Evolutionary conservation across 2,113 vertebrate genomes (phyloP).

Genomic region (Scophthalmus maximus): DNA sequence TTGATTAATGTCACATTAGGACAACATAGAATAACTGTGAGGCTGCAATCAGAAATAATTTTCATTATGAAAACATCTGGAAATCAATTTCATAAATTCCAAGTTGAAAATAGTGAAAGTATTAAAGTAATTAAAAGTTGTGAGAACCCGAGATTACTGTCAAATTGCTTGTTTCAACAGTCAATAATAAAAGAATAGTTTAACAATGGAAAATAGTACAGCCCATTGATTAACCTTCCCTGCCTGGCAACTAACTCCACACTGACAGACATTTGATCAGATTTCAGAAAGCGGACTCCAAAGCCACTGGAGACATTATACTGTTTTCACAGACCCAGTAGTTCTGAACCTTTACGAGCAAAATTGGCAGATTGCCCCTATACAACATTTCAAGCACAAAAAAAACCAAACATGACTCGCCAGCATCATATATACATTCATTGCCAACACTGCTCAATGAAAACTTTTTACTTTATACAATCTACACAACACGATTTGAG

Average conservation of each 20-base stretch:
- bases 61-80: too few species aligned
- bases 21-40: too few species aligned
- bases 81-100: neutral
- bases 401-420: neutral
- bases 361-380: neutral
- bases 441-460: constrained; percentile 63
- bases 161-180: neutral
- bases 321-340: too few species aligned
- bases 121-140: neutral
- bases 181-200: too few species aligned
- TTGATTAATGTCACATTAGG: neutral
- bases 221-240: too few species aligned
- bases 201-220: too few species aligned
- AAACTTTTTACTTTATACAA: constrained; percentile 1
- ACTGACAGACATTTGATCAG: too few species aligned
- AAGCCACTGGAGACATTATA: too few species aligned
- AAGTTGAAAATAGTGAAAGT: neutral
- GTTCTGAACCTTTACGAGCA: too few species aligned
- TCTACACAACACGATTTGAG: neutral
- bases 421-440: constrained; percentile 52
- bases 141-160: neutral
- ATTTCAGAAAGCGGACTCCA: too few species aligned
- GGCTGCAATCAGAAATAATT: neutral
- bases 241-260: too few species aligned
- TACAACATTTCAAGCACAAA: neutral